These are phyloP conservation scores for Macrophya alboannulata DNA, from an alignment of 2,888 invertebrate genomes.

Conservation along the genomic window DNA sequence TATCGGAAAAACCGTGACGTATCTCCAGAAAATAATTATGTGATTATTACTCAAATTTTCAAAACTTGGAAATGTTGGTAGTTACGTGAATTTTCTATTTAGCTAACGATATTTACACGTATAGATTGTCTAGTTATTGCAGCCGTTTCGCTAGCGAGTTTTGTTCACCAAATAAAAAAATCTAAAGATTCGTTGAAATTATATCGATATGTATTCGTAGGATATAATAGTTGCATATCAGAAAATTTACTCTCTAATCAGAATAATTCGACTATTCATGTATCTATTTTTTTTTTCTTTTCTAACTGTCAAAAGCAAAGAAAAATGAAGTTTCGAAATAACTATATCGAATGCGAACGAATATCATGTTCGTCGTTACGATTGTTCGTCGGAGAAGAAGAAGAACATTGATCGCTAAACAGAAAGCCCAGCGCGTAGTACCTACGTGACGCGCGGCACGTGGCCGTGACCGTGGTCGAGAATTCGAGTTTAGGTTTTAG, in stretches of 20 bases:
- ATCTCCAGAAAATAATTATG: no score
- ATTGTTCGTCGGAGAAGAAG: not conserved
- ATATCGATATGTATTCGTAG: not conserved
- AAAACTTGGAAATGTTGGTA: no score
- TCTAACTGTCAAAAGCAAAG: no score
- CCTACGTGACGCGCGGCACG: slow-evolving; percentile 43
- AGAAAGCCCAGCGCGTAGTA: not conserved
- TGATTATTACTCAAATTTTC: no score
- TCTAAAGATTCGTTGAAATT: not conserved
- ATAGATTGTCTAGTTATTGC: not conserved
- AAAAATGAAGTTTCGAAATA: no score
- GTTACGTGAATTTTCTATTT: no score
- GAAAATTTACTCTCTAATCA: not conserved
- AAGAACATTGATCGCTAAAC: slow-evolving; percentile 2
- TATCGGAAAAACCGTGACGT: no score
- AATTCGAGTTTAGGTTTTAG: not conserved
- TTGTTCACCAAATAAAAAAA: not conserved
- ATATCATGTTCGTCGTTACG: not conserved
- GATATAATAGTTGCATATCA: not conserved
- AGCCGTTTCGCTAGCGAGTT: not conserved
- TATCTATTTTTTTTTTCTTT: not conserved
- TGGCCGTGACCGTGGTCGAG: not conserved
- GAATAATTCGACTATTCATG: not conserved
- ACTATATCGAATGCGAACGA: no score
- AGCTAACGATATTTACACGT: not conserved